Evolutionary conservation across 2,113 vertebrate species (phyloP).

Genomic region (Nanorana parkeri): DNA sequence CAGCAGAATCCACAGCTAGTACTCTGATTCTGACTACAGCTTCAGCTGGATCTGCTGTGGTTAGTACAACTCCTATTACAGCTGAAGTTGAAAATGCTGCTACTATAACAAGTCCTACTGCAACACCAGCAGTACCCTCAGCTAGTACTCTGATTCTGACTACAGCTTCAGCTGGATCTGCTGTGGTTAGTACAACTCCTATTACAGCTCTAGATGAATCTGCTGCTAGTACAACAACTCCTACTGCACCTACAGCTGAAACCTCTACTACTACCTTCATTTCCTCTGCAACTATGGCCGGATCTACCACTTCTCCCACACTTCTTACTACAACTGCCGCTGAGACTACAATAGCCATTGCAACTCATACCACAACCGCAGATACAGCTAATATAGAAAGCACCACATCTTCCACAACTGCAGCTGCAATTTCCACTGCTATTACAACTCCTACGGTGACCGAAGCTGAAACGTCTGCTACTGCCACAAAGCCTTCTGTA

Average conservation of each 20-base stretch:
- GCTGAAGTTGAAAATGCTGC: background rate
- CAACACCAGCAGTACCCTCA: background rate
- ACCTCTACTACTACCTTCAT: background rate
- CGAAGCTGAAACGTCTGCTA: too few relatives aligned
- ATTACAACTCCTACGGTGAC: background rate
- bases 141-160: rapidly evolving
- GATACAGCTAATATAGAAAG: background rate
- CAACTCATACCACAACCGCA: background rate
- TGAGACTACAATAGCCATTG: background rate
- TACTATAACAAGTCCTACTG: background rate
- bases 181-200: rapidly evolving
- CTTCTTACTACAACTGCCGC: background rate
- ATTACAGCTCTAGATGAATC: background rate
- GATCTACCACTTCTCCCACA: background rate
- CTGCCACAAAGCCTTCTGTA: too few relatives aligned
- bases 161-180: rapidly evolving
- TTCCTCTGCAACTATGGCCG: background rate
- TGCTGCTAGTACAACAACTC: background rate
- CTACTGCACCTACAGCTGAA: background rate
- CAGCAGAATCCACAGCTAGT: background rate
- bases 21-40: background rate
- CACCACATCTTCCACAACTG: background rate
- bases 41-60: background rate
- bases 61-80: background rate
- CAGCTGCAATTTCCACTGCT: background rate